These are phyloP conservation scores for Idaea aversata DNA, from an alignment of 2,888 invertebrate species.

Conservation along the genomic window DNA sequence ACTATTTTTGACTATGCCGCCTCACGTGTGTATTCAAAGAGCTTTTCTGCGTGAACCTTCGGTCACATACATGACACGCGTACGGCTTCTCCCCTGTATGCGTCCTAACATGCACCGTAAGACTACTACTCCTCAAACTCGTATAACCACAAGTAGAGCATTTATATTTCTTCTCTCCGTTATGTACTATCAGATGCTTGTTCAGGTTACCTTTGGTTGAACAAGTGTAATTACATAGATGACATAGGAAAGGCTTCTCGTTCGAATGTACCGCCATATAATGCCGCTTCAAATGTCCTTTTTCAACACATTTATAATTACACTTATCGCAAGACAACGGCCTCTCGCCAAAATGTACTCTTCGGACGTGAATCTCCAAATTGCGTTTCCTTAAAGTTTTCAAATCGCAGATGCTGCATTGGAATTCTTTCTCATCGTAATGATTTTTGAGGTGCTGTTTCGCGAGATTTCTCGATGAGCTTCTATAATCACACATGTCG, in stretches of 20 bases:
- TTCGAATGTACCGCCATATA: background rate
- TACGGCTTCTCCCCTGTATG: conserved; percentile 65
- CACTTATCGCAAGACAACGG: background rate
- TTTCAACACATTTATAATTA: background rate
- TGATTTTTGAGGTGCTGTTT: background rate
- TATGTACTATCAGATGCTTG: background rate
- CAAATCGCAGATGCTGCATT: background rate
- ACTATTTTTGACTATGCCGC: background rate
- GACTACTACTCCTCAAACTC: background rate
- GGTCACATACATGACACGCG: conserved; percentile 54
- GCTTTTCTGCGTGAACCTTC: conserved; percentile 66
- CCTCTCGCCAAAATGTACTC: background rate
- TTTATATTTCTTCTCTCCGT: background rate
- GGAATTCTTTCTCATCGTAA: background rate
- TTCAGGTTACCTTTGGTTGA: background rate
- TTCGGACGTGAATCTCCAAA: background rate
- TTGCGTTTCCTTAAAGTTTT: background rate
- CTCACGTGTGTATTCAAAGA: conserved; percentile 65
- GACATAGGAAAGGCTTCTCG: background rate
- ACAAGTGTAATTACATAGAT: background rate
- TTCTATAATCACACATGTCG: background rate
- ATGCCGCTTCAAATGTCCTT: background rate
- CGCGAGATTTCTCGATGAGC: background rate
- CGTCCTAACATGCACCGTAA: conserved; percentile 43
- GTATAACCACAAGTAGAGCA: background rate